Base-by-base conservation (phyloP, 2,888 invertebrate genomes). In the Apodemia hepburni region DNA sequence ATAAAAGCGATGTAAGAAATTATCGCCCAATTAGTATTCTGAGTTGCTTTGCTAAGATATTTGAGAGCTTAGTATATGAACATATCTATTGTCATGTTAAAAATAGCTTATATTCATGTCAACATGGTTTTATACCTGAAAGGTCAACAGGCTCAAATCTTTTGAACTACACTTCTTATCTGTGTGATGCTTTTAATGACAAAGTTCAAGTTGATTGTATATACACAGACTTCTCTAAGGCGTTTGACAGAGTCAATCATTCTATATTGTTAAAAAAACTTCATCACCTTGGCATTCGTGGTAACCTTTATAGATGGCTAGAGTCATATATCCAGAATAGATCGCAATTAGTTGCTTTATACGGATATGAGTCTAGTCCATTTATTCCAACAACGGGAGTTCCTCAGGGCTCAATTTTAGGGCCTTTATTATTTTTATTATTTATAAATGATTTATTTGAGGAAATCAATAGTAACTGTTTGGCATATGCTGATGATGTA, bases 21-120 rank as follows among this genome's bases (percentile, higher is more conserved):
- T 66, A 65, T 45, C 51, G 61, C 17, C 63, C 61, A 17, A 63
- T 65, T 35, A 58, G 61, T 27, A 63, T 61, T 18, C 17, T 65
- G 18, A 58, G 17, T 17, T 60, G 60, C n/a, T 61, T 61, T 38
- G 57, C 54, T 7, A 61, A 57, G 38, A 38, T 61, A n/a, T 61
- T 54, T 18, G 57, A 61, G 42, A 12, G 18, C 11, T 27, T 54
- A 7, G 15, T 57, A 9, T 61, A 61, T 54, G 35, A 57, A n/a
- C 35, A 54, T 35, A 12, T 61, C 38, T 61, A 57, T 12, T 15
- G 27, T 54, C 61, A 61, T 42, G 8, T 61, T 12, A 27, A 54
- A 38, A 33, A 61, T 18, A 15, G 4, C 2, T 42, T 54, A 57
- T 54, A 22, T 54, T 11, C 54, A 1, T 54, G 38, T 7, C 61